Evolutionary conservation across 2,797 vertebrate genomes (phyloP).

Genomic region (Arctocebus calabarensis): DNA sequence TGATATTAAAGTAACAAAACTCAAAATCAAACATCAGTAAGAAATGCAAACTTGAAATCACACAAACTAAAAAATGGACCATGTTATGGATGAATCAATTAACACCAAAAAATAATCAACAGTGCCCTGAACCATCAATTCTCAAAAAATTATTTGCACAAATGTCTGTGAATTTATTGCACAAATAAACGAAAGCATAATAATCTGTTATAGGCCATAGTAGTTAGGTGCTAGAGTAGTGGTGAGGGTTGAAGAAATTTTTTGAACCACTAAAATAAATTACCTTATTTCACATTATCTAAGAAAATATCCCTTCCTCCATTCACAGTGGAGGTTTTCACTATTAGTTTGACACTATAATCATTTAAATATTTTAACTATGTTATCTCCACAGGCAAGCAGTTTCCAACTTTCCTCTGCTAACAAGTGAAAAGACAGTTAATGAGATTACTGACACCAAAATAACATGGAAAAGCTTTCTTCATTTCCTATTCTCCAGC

Average conservation of each 20-base stretch:
- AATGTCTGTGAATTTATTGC: neutral
- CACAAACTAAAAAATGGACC: neutral
- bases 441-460: conserved; percentile 20
- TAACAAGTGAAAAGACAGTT: conserved; percentile 47
- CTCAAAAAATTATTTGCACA: conserved; percentile 15
- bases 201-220: neutral
- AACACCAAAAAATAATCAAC: conserved; percentile 53
- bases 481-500: conserved; percentile 26
- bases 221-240: neutral
- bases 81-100: neutral
- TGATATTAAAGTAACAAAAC: conserved; percentile 43
- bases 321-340: conserved; percentile 5
- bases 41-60: conserved; percentile 52
- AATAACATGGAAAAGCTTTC: conserved; percentile 25
- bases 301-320: conserved; percentile 29
- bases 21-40: conserved; percentile 51
- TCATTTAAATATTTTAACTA: conserved; percentile 63
- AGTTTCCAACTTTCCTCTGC: conserved; percentile 46
- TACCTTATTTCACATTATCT: conserved; percentile 15
- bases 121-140: conserved; percentile 24
- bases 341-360: conserved; percentile 5
- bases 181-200: conserved; percentile 45
- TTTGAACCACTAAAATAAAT: conserved; percentile 32
- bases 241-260: neutral
- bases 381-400: conserved; percentile 35